These are phyloP conservation scores for Notarius quadriscutis DNA, from an alignment of 2,113 vertebrate genomes.

Conservation along the genomic window DNA sequence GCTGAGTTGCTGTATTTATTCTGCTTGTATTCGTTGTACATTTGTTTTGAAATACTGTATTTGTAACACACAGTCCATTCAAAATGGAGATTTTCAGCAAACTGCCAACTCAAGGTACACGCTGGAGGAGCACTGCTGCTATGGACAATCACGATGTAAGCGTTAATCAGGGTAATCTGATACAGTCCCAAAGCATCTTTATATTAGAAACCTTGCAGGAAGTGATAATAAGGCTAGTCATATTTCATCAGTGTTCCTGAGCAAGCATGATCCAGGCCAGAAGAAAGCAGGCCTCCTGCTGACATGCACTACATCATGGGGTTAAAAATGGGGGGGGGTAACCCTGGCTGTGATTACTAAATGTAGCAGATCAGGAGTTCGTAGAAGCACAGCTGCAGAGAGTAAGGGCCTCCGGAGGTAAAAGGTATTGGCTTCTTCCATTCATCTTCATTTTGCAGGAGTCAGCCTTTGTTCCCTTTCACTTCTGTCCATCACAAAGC, in stretches of 20 bases:
- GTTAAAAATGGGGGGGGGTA: conserved; percentile 46
- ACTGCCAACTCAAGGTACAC: too few species aligned
- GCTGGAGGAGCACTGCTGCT: not conserved
- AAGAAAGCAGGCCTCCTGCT: conserved; percentile 58
- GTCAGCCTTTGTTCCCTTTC: conserved; percentile 45
- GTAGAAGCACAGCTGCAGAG: conserved; percentile 29
- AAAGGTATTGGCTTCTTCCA: conserved; percentile 52
- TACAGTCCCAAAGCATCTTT: conserved; percentile 36
- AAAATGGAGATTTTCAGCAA: too few species aligned
- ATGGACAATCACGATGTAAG: not conserved
- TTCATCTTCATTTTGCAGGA: conserved; percentile 54
- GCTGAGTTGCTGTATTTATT: not conserved
- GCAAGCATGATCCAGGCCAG: conserved; percentile 67
- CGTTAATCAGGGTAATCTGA: not conserved
- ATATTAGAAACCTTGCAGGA: conserved; percentile 46
- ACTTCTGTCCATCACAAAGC: conserved; percentile 54
- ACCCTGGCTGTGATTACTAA: conserved; percentile 58
- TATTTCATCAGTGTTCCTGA: conserved; percentile 71
- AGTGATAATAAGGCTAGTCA: conserved; percentile 63
- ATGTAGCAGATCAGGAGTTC: conserved; percentile 35
- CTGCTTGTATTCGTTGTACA: too few species aligned
- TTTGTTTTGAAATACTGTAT: too few species aligned
- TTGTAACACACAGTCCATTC: too few species aligned
- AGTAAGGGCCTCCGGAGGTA: conserved; percentile 28
- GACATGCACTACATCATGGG: conserved; percentile 63